These are phyloP conservation scores for Archaeoteleia sp. DNA, from an alignment of 2,888 invertebrate genomes.

Conservation along the genomic window DNA sequence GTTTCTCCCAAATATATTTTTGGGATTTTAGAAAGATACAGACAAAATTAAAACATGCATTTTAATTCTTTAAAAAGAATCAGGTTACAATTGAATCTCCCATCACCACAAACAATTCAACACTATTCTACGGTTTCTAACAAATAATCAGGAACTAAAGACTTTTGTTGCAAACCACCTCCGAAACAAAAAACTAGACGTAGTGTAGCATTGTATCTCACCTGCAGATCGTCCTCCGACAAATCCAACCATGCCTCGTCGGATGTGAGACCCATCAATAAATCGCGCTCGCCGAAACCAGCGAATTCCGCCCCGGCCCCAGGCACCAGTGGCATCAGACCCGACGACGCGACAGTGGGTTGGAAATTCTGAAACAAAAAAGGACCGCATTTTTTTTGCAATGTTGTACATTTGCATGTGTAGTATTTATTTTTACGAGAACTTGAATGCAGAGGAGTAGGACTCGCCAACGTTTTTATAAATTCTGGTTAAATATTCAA, in stretches of 20 bases:
- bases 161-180: neutral
- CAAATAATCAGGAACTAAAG: neutral
- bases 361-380: conserved; percentile 76
- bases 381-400: no score
- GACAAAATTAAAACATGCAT: no score
- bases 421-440: neutral
- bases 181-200: neutral
- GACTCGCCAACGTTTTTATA: no score
- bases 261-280: conserved; percentile 89
- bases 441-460: no score
- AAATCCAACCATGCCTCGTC: conserved; percentile 78
- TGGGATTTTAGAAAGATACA: no score
- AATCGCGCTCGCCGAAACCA: conserved; percentile 87
- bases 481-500: no score
- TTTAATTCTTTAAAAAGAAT: no score
- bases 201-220: conserved; percentile 51
- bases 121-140: no score
- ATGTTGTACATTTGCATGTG: conserved; percentile 11
- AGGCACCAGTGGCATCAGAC: conserved; percentile 80
- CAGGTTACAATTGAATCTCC: no score
- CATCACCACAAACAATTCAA: no score
- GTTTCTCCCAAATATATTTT: no score
- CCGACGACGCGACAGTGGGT: conserved; percentile 77
- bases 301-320: conserved; percentile 88
- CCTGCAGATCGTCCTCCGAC: conserved; percentile 73